phyloP scores from a whole-genome alignment of 2,888 invertebrate species.

The Andrena minutula region DNA sequence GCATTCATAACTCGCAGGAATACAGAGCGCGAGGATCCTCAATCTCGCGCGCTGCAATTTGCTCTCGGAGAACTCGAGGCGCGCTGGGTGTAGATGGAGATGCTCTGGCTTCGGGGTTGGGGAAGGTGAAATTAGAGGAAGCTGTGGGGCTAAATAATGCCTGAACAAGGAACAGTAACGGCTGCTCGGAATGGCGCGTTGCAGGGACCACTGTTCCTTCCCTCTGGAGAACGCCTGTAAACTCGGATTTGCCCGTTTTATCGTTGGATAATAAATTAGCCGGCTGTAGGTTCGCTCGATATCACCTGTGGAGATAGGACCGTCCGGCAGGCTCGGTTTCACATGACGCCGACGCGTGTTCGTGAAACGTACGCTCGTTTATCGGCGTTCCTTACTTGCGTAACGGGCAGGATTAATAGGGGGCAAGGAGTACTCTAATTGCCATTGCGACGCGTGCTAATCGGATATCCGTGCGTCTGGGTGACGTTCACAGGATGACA shows the following conservation, averaged over 20 bases:
- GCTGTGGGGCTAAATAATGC: neutral
- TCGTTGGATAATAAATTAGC: conserved; percentile 6
- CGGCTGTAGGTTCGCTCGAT: neutral
- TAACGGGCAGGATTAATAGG: neutral
- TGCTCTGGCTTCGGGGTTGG: neutral
- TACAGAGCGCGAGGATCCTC: neutral
- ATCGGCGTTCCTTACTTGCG: neutral
- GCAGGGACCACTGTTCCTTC: neutral
- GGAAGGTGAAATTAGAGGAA: neutral
- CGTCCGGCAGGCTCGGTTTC: neutral
- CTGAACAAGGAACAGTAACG: neutral
- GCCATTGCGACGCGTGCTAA: neutral
- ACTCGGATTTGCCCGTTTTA: conserved; percentile 21
- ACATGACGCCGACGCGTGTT: neutral
- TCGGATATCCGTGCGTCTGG: neutral
- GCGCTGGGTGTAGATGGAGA: neutral
- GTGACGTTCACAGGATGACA: neutral
- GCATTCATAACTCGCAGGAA: neutral
- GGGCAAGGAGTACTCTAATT: neutral
- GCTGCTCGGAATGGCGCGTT: neutral
- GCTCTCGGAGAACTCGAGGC: neutral
- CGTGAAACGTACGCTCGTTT: neutral
- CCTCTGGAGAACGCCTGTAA: neutral
- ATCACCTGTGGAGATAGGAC: neutral
- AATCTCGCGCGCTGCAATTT: conserved; percentile 1